Base-by-base conservation (phyloP, 2,888 invertebrate species). In the Leptinotarsa tumamoca region DNA sequence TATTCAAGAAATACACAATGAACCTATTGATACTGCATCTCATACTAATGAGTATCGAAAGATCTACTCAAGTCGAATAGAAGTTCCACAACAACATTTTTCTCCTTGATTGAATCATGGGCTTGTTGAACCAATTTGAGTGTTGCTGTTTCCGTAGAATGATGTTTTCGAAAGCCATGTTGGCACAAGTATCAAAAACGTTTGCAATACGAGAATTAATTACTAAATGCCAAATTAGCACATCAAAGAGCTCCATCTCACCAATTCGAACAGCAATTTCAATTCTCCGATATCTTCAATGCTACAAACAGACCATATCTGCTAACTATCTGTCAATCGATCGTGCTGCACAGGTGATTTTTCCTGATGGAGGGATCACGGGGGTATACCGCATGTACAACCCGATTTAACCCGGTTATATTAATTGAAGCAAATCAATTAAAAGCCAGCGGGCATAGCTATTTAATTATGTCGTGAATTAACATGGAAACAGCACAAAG, bases 351-450 rank as follows among this genome's bases (percentile, higher is more conserved):
- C 63, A 33, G 63, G 43, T 63, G 50, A 51, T 56, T 68, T 56
- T 50, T 68, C 56, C 68, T n/a, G 21, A 21, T 21, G 52, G 33
- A 21, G 68, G 18, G 33, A 56, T 50, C n/a, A 54, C 54, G 23
- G 43, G 58, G 63, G 43, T 63, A 63, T 27, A 63, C 63, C 43
- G 68, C 74, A 71, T 71, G 56, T 58, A 71, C 67, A 72, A 79
- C 71, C 73, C 72, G 72, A 75, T 72, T 66, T 67, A 79, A 77
- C 77, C 77, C 79, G 77, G 75, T 79, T 77, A 79, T 77, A 77
- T 77, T 77, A 77, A 79, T 79, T 79, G 79, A 75, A 77, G 73
- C 72, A 77, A 79, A 79, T 79, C 79, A 77, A 77, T 79, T 79
- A 77, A 79, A 79, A 77, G 73, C 79, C 77, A 71, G 73, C 77